Base-by-base conservation (phyloP, 2,113 vertebrate species). In the Electrona antarctica region DNA sequence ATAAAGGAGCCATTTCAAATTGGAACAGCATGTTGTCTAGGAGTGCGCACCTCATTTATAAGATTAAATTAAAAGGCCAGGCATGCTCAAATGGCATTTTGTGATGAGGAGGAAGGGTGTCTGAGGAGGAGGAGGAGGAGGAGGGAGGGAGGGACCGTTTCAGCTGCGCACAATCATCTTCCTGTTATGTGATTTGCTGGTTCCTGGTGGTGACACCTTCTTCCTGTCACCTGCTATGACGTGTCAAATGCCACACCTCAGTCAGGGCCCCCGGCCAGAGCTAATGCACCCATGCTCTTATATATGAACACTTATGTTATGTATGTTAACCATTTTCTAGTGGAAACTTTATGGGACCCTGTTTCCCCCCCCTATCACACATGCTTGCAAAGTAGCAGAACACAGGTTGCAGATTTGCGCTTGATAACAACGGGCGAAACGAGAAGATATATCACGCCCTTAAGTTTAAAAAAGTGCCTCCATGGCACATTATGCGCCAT, bases 51-150 rank as follows among this genome's bases (percentile, higher is more conserved):
- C 90, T 92, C 90, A 90, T 93, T 93, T 93, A 91, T 90, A 90
- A 91, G 84, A 89, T 90, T 88, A 89, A 93, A 93, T 93, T 92
- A 92, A 93, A 93, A 90, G 88, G 88, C 89, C 90, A 86, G 87
- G 85, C 87, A 87, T 88, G 90, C 88, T 91, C 77, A 61, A 82
- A 90, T 90, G 82, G 88, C 84, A 80, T 86, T 89, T 82, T 79
- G 84, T 49, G 74, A 82, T 77, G 85, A 84, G 74, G 87, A 87
- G 75, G 75, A 73, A 62, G 45, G 66, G 69, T 58, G 47, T 50
- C 33, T 2, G 79, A 69, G 61, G 74, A 77, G 2, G 60, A 5
- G 58, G 28, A 6, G 21, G 28, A 7, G 58, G 10, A 6, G 21
- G 60, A 21, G 21, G 10, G 41, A 51, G 51, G 71, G 60, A 77